Evolutionary conservation across 64 coral and sea anemone species (phyloP).

Genomic region (Cladopsammia gracilis): DNA sequence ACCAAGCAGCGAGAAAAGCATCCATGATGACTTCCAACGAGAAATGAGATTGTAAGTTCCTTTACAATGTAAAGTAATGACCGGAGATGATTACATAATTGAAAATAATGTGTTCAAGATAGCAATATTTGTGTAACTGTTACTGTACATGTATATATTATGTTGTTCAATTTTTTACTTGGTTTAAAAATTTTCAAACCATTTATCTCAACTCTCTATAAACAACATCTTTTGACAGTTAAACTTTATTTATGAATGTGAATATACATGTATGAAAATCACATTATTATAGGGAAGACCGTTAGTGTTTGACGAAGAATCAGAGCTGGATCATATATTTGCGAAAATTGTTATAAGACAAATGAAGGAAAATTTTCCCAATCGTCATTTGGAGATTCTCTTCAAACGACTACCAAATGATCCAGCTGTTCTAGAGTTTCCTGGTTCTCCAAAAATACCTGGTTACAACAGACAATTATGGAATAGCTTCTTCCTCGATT

Average conservation of each 20-base stretch:
- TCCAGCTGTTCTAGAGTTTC: not conserved
- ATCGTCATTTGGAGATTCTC: constrained; percentile 12
- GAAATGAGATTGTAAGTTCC: constrained; percentile 99
- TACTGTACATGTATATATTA: too few species aligned
- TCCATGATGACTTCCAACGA: constrained; percentile 97
- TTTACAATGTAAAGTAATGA: not conserved
- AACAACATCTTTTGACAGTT: too few species aligned
- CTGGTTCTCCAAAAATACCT: not conserved
- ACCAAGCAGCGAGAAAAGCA: constrained; percentile 36
- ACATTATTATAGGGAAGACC: too few species aligned
- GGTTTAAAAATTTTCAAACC: too few species aligned
- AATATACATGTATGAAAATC: too few species aligned
- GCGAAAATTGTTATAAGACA: not conserved
- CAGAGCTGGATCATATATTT: not conserved
- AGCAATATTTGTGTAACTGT: too few species aligned
- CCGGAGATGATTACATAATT: too few species aligned
- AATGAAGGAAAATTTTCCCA: constrained; percentile 2
- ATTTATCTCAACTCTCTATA: too few species aligned
- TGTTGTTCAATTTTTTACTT: too few species aligned
- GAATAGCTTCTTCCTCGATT: not conserved
- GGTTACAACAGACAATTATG: not conserved
- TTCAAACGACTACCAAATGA: constrained; percentile 43
- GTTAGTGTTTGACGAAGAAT: constrained; percentile 57
- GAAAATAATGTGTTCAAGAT: too few species aligned
- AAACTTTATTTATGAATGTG: too few species aligned